Evolutionary conservation across 2,888 invertebrate genomes (phyloP).

Genomic region (Aricia artaxerxes): DNA sequence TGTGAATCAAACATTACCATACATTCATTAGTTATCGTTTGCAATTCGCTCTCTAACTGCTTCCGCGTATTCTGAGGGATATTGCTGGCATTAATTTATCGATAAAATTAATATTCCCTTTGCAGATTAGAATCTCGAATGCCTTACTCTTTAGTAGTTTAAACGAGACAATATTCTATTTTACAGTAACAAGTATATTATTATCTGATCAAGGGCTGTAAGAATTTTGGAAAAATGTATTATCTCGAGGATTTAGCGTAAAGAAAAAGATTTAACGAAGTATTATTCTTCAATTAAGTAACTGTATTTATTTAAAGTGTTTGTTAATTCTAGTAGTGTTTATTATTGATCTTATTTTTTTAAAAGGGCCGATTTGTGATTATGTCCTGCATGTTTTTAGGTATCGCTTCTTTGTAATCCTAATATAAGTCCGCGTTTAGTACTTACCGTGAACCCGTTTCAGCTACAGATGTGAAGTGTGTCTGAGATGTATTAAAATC

Average conservation of each 20-base stretch:
- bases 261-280: too few species aligned
- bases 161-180: too few species aligned
- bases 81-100: background rate
- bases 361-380: too few species aligned
- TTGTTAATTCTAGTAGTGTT: too few species aligned
- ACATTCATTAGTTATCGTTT: background rate
- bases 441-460: background rate
- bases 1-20: conserved; percentile 4
- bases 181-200: too few species aligned
- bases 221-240: too few species aligned
- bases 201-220: too few species aligned
- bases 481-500: background rate
- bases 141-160: too few species aligned
- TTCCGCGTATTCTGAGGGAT: background rate
- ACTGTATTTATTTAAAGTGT: too few species aligned
- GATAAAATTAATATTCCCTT: background rate
- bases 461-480: background rate
- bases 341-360: too few species aligned
- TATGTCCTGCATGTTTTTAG: background rate
- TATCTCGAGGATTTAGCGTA: too few species aligned
- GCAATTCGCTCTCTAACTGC: background rate
- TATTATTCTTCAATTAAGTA: too few species aligned
- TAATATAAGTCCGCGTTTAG: background rate
- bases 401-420: background rate
- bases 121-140: background rate